Conservation (phyloP, 1,140 invertebrate species). For the Trichoplusia ni region DNA sequence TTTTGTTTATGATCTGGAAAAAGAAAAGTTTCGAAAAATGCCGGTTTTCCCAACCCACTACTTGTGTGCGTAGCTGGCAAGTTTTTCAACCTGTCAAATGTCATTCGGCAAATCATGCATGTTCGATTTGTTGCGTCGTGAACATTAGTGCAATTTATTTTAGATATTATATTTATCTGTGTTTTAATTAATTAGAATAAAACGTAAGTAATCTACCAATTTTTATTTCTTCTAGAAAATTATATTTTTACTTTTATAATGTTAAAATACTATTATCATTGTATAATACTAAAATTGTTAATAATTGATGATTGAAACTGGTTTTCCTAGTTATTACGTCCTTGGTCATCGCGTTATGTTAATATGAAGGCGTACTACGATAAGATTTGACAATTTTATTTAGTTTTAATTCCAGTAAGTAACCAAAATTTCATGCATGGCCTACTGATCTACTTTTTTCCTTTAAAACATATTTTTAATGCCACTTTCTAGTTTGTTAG, state of each 20-base stretch:
- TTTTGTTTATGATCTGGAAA: background rate
- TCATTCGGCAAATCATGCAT: slow-evolving; percentile 59
- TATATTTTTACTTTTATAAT: background rate
- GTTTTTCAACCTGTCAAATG: slow-evolving; percentile 41
- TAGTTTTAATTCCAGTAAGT: slow-evolving; percentile 5
- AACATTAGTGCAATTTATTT: slow-evolving; percentile 37
- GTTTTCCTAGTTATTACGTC: slow-evolving; percentile 44
- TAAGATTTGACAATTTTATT: background rate
- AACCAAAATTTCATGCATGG: slow-evolving; percentile 24
- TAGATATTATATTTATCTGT: slow-evolving; percentile 25
- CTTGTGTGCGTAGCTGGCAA: slow-evolving; percentile 23
- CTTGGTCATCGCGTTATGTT: slow-evolving; percentile 39
- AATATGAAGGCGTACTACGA: slow-evolving; percentile 7
- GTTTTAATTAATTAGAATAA: slow-evolving; percentile 22
- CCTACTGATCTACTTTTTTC: slow-evolving; percentile 36
- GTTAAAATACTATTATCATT: background rate
- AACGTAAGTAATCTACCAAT: slow-evolving; percentile 25
- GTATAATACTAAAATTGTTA: slow-evolving; percentile 30
- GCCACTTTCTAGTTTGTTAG: slow-evolving; percentile 32
- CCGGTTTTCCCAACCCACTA: slow-evolving; percentile 24
- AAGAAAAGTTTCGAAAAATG: background rate
- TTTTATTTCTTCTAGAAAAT: background rate
- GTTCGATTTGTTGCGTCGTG: slow-evolving; percentile 50
- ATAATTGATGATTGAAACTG: slow-evolving; percentile 45
- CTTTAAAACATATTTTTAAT: slow-evolving; percentile 12